These are phyloP conservation scores for Baccha elongata DNA, from an alignment of 2,888 invertebrate genomes.

Conservation along the genomic window DNA sequence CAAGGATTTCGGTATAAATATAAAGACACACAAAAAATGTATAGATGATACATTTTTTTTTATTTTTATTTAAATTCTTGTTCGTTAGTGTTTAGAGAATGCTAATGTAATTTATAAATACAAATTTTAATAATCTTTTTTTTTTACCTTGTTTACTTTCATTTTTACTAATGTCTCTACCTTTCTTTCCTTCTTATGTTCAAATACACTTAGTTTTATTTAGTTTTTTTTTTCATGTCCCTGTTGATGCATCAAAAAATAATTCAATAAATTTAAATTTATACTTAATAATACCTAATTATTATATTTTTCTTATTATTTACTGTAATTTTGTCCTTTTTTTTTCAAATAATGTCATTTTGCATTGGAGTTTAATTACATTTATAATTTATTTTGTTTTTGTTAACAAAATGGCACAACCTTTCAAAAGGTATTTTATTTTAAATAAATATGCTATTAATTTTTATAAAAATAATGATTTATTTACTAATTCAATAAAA, in stretches of 20 bases:
- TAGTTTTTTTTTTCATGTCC: constrained; percentile 9
- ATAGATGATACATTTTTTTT: constrained; percentile 69
- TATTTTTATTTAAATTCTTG: constrained; percentile 45
- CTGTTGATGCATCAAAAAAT: constrained; percentile 8
- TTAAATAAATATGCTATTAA: constrained; percentile 29
- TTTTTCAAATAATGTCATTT: constrained; percentile 46
- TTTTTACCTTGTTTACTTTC: constrained; percentile 29
- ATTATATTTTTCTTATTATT: constrained; percentile 18
- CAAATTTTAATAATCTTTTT: constrained; percentile 24
- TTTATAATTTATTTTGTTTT: constrained; percentile 22
- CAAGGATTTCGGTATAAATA: constrained; percentile 81
- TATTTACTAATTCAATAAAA: constrained; percentile 64
- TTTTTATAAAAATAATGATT: constrained; percentile 47
- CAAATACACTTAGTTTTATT: constrained; percentile 33
- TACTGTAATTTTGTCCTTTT: constrained; percentile 29
- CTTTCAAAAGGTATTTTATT: constrained; percentile 27
- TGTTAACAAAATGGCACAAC: constrained; percentile 45
- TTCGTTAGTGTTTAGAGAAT: constrained; percentile 60
- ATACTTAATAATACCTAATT: constrained; percentile 1
- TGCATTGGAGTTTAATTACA: constrained; percentile 26
- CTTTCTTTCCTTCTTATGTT: constrained; percentile 26
- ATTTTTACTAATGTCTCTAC: constrained; percentile 55
- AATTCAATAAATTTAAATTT: constrained; percentile 8
- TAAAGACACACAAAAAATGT: constrained; percentile 50
- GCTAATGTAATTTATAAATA: constrained; percentile 58